phyloP scores from a whole-genome alignment of 1,140 invertebrate genomes.

The Leptoteleia sp. region DNA sequence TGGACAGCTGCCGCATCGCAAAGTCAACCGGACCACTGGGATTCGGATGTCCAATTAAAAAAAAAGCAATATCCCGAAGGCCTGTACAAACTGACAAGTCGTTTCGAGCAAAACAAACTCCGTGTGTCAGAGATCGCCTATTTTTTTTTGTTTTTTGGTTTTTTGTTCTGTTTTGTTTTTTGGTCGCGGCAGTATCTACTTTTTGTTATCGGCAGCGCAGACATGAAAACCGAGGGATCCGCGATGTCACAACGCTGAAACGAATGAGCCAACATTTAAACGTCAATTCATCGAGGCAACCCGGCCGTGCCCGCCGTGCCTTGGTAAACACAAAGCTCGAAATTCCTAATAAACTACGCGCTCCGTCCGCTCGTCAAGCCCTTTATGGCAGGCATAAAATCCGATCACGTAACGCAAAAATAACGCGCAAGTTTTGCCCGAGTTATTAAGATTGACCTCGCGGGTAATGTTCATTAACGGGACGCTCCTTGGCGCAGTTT shows the following conservation, averaged over 20 bases:
- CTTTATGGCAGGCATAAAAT: slow-evolving; percentile 13
- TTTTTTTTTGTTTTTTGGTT: no score
- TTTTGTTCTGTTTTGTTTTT: no score
- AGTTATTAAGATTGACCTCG: slow-evolving; percentile 24
- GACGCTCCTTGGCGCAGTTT: slow-evolving; percentile 7
- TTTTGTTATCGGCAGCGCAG: slow-evolving; percentile 41
- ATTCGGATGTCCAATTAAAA: slow-evolving; percentile 70
- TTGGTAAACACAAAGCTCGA: background rate
- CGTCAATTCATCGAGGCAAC: slow-evolving; percentile 34
- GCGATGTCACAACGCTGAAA: slow-evolving; percentile 18
- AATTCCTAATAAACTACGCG: slow-evolving; percentile 25
- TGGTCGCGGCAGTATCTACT: slow-evolving; percentile 41
- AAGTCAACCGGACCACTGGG: slow-evolving; percentile 53
- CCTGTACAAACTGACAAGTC: slow-evolving; percentile 63
- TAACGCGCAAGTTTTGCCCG: background rate
- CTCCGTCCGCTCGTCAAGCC: background rate
- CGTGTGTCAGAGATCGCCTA: slow-evolving; percentile 58
- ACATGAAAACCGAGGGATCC: slow-evolving; percentile 29
- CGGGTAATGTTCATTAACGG: slow-evolving; percentile 19
- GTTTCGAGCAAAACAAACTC: slow-evolving; percentile 60
- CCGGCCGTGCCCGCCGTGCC: background rate
- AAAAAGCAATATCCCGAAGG: slow-evolving; percentile 67
- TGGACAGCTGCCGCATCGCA: slow-evolving; percentile 60
- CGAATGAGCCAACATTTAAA: slow-evolving; percentile 13
- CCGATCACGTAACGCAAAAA: slow-evolving; percentile 13